Evolutionary conservation across 2,113 vertebrate genomes (phyloP).

Genomic region (Scomber japonicus): DNA sequence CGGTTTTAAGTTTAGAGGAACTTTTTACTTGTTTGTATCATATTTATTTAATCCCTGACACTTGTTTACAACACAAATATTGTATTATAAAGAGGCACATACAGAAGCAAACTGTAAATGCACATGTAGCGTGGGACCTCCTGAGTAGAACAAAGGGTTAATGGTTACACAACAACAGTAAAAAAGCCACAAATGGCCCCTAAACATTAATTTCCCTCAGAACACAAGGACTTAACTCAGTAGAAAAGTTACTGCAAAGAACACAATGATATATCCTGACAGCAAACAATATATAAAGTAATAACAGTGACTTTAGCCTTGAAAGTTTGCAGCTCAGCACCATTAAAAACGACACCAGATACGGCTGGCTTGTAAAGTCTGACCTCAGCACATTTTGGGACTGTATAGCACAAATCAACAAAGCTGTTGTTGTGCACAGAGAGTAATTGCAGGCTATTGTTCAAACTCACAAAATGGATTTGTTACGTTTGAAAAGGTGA

Average conservation of each 20-base stretch:
- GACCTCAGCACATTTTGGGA: constrained; percentile 22
- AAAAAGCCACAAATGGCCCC: neutral
- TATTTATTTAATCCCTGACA: too few species aligned
- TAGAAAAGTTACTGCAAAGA: neutral
- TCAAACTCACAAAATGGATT: neutral
- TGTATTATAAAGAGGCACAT: too few species aligned
- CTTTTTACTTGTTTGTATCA: too few species aligned
- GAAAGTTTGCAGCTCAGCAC: constrained; percentile 6
- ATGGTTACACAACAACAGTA: too few species aligned
- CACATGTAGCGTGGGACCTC: too few species aligned
- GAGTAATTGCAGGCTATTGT: neutral
- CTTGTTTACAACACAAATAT: too few species aligned
- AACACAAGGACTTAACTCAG: neutral
- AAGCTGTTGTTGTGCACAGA: neutral
- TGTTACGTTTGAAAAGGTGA: neutral
- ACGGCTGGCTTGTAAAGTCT: neutral
- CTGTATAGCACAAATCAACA: neutral
- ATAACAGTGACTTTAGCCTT: neutral
- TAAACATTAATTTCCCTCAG: neutral
- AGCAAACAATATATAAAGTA: constrained; percentile 10
- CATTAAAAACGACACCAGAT: constrained; percentile 8
- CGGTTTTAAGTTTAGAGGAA: neutral
- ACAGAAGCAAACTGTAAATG: too few species aligned
- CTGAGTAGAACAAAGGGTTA: too few species aligned
- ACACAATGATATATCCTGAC: neutral